Conservation (phyloP, 1,140 invertebrate genomes). For the Nomia melanderi region DNA sequence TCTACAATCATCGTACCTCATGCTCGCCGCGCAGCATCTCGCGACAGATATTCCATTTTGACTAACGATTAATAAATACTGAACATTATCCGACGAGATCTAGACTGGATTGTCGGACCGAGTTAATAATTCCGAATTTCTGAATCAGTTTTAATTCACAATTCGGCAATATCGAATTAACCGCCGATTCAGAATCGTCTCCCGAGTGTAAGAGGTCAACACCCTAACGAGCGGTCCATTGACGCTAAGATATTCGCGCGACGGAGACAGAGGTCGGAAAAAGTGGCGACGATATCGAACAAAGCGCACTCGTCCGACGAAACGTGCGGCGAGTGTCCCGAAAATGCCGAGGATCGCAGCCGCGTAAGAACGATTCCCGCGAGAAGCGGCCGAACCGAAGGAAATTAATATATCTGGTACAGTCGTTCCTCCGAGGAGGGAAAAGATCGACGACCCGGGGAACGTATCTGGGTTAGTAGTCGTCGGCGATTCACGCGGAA, state of each 20-base stretch:
- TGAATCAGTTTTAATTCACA: no score
- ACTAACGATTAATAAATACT: no score
- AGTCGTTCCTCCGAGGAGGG: conserved; percentile 72
- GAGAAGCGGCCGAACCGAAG: conserved; percentile 64
- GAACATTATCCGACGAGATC: no score
- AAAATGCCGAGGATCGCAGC: conserved; percentile 42
- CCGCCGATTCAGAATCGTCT: no score
- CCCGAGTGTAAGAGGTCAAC: no score
- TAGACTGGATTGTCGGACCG: no score
- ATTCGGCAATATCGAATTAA: no score
- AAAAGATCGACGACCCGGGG: conserved; percentile 80
- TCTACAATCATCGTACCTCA: no score
- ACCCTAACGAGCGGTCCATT: not conserved
- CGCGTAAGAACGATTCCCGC: conserved; percentile 44
- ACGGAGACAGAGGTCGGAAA: not conserved
- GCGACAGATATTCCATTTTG: no score
- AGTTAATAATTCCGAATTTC: no score
- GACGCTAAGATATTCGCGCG: not conserved
- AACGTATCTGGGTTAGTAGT: conserved; percentile 81
- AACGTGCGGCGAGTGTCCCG: conserved; percentile 21
- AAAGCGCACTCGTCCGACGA: not conserved
- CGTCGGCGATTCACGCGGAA: conserved; percentile 78
- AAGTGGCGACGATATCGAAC: not conserved
- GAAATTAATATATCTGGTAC: conserved; percentile 78
- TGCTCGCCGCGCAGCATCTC: no score